Conservation (phyloP, 2,113 vertebrate genomes). For the Thymallus thymallus region DNA sequence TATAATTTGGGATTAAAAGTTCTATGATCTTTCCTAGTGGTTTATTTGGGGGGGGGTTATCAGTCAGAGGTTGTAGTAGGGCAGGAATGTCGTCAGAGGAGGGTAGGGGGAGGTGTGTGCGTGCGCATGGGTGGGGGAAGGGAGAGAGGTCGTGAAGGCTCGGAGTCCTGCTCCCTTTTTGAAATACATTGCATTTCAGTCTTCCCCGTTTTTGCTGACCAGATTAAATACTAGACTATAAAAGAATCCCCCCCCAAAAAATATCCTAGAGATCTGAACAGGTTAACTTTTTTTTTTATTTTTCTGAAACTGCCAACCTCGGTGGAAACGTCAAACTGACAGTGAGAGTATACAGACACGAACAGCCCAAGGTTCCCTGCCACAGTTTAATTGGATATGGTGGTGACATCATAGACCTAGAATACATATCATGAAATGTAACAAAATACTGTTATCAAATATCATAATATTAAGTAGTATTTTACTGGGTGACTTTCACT, state of each 20-base stretch:
- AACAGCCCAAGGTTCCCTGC: conserved; percentile 13
- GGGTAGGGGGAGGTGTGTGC: conserved; percentile 20
- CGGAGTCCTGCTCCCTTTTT: conserved; percentile 28
- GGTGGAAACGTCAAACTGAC: neutral
- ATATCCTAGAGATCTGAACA: neutral
- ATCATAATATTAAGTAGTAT: too few species aligned
- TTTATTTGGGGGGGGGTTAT: neutral
- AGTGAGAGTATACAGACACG: too few species aligned
- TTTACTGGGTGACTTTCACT: too few species aligned
- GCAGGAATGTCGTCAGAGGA: conserved; percentile 26
- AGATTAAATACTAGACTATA: neutral
- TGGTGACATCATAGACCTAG: neutral
- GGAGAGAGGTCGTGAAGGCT: conserved; percentile 20
- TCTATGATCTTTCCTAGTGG: neutral
- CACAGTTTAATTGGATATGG: neutral
- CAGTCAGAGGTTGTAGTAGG: neutral
- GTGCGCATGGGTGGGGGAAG: conserved; percentile 39
- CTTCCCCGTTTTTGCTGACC: neutral
- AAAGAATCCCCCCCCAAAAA: neutral
- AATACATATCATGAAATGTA: neutral
- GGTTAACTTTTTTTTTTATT: rapidly evolving
- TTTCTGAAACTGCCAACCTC: neutral
- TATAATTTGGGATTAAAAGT: neutral
- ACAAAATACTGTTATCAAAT: neutral
- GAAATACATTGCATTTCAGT: conserved; percentile 33